Percentiles rank a stretch among this genome's conserved stretches.
Conservation (phyloP, 1,140 invertebrate genomes). For the Samia ricini region DNA sequence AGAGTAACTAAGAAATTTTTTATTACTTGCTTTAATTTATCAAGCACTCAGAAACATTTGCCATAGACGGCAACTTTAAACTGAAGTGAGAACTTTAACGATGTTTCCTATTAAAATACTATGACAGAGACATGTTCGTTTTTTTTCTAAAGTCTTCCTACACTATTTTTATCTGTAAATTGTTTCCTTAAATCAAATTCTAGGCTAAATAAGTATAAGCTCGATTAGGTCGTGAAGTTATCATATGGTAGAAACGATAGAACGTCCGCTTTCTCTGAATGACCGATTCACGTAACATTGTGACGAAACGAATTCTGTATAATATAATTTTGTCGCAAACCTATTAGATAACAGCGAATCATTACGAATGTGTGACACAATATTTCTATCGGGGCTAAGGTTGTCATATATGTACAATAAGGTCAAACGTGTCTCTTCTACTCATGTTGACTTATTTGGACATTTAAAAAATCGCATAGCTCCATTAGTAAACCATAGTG, state of each 20-base stretch:
- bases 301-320: constrained; percentile 42
- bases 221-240: background rate
- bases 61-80: too few species aligned
- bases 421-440: constrained; percentile 22
- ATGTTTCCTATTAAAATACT: too few species aligned
- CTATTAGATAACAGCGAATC: constrained; percentile 42
- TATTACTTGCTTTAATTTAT: too few species aligned
- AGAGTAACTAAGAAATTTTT: too few species aligned
- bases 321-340: constrained; percentile 22
- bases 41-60: too few species aligned
- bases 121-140: too few species aligned
- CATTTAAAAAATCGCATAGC: background rate
- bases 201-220: background rate
- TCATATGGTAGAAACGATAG: background rate
- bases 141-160: too few species aligned
- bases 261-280: constrained; percentile 15
- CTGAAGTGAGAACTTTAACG: too few species aligned
- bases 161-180: too few species aligned
- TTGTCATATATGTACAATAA: constrained; percentile 34
- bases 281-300: constrained; percentile 41
- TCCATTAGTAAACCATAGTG: background rate
- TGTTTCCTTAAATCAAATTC: too few species aligned
- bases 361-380: constrained; percentile 34
- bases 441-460: background rate
- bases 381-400: constrained; percentile 60